Conservation (phyloP, 2,113 vertebrate species). For the Phocoena phocoena region DNA sequence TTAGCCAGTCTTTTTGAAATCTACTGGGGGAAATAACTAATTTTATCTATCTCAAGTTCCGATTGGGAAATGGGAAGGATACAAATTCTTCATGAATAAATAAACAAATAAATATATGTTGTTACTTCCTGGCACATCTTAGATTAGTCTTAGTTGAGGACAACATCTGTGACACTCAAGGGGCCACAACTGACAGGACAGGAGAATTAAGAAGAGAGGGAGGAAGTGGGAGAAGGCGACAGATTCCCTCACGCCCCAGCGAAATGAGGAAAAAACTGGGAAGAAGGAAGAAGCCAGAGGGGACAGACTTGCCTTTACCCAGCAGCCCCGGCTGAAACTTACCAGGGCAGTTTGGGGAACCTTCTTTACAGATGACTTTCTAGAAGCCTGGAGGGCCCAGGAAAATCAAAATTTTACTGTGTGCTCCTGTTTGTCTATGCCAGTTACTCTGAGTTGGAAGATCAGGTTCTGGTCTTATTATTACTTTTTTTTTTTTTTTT, state of each 20-base stretch:
- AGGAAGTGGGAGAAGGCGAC: background rate
- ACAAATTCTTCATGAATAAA: conserved; percentile 8
- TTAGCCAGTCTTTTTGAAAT: background rate
- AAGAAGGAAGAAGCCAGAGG: background rate
- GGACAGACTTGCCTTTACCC: background rate
- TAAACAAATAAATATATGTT: background rate
- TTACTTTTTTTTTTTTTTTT: no score
- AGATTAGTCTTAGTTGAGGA: background rate
- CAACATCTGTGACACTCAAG: background rate
- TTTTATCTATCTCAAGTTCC: background rate
- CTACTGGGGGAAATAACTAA: background rate
- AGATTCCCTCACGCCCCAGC: background rate
- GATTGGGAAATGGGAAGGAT: background rate
- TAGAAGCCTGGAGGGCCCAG: background rate
- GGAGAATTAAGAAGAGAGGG: background rate
- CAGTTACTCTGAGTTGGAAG: conserved; percentile 19
- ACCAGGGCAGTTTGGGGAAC: background rate
- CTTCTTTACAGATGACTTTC: background rate
- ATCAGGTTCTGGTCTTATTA: background rate
- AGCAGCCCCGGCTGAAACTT: background rate
- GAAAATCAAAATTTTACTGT: background rate
- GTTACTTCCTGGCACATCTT: background rate
- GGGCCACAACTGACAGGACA: background rate
- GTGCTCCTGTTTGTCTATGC: background rate
- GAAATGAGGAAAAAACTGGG: background rate